phyloP scores from a whole-genome alignment of 1,140 invertebrate species.

The Ceratitis capitata region DNA sequence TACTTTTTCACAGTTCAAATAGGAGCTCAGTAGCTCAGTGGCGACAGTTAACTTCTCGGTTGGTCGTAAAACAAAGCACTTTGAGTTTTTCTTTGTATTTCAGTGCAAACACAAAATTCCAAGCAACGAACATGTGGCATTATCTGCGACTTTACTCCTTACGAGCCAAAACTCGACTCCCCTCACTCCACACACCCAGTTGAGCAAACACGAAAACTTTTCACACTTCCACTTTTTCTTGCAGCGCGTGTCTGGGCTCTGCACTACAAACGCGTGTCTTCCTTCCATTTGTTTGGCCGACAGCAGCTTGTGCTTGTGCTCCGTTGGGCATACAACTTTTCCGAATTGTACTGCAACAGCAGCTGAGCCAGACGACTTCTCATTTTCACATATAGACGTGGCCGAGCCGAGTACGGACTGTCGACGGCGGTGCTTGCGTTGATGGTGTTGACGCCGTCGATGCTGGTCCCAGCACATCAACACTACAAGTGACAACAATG shows the following conservation, averaged over 20 bases:
- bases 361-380: conserved; percentile 10
- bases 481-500: background rate
- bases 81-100: background rate
- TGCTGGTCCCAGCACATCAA: conserved; percentile 28
- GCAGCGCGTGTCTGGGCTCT: background rate
- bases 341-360: conserved; percentile 6
- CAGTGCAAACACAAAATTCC: background rate
- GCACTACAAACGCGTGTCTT: no score
- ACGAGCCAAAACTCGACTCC: no score
- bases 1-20: no score
- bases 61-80: background rate
- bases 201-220: background rate
- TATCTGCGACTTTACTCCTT: no score
- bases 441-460: background rate
- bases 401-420: background rate
- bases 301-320: background rate
- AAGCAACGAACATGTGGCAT: background rate
- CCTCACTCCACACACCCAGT: background rate
- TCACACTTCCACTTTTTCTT: background rate
- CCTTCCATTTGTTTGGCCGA: background rate
- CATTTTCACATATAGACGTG: conserved; percentile 10
- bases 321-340: conserved; percentile 19
- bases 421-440: background rate
- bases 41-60: background rate
- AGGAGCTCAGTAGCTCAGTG: background rate